A percentile compares a stretch with the other conserved stretches of the same genome.
phyloP scores from a whole-genome alignment of 1,140 invertebrate species.

The Cotesia chilonis region DNA sequence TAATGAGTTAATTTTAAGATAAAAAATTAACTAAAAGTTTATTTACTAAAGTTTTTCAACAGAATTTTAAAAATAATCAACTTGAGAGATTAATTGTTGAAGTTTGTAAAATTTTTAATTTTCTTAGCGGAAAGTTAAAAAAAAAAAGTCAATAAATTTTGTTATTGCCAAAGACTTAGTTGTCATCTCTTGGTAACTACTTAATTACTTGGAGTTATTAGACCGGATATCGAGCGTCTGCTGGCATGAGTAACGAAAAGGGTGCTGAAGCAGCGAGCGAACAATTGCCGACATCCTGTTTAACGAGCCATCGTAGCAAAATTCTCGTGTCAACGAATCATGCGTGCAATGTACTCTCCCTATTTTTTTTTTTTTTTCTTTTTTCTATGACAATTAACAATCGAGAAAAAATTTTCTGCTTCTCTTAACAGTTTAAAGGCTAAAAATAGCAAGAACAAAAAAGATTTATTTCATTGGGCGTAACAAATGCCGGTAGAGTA shows the following conservation, averaged over 20 bases:
- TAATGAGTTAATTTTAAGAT: too few species aligned
- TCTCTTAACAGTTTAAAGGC: too few species aligned
- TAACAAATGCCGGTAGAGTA: conserved; percentile 10
- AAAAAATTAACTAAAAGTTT: too few species aligned
- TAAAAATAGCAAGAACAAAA: background rate
- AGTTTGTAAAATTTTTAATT: too few species aligned
- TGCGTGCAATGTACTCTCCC: conserved; percentile 14
- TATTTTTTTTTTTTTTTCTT: conserved; percentile 2
- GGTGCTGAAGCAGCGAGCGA: background rate
- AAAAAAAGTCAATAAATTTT: too few species aligned
- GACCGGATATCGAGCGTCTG: conserved; percentile 28
- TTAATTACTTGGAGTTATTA: conserved; percentile 28
- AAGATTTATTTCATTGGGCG: background rate
- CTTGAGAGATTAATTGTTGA: too few species aligned
- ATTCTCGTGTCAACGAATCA: conserved; percentile 26
- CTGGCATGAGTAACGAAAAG: background rate
- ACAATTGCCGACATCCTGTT: conserved; percentile 26
- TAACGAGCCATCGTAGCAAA: conserved; percentile 18
- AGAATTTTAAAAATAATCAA: too few species aligned
- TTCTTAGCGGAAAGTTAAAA: too few species aligned
- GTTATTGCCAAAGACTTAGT: background rate
- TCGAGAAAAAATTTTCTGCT: background rate
- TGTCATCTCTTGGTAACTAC: conserved; percentile 13
- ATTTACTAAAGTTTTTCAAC: too few species aligned
- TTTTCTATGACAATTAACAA: background rate